A percentile compares a stretch with the other conserved stretches of the same genome.
Conservation (phyloP, 1,140 invertebrate species). For the Rhynchophorus ferrugineus region DNA sequence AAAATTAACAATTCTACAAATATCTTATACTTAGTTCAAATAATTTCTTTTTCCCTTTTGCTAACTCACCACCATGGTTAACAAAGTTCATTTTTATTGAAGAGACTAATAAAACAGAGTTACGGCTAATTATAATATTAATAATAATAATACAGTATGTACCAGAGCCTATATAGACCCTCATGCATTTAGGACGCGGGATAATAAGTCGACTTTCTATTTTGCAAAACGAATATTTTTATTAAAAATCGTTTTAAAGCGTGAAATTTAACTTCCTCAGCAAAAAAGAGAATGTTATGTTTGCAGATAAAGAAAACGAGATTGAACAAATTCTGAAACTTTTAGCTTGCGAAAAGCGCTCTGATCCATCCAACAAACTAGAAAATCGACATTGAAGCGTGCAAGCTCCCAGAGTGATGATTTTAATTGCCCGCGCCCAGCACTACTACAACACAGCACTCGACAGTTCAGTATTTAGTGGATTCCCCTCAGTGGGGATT, state of each 20-base stretch:
- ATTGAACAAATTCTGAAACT: not conserved
- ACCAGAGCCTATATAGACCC: conserved; percentile 22
- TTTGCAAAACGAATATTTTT: not conserved
- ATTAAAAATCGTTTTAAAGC: too few species aligned
- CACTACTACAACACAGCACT: conserved; percentile 36
- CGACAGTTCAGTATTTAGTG: conserved; percentile 28
- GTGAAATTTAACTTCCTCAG: too few species aligned
- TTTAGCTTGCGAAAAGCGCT: not conserved
- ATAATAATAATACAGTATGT: conserved; percentile 39
- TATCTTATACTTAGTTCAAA: too few species aligned
- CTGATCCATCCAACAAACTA: too few species aligned
- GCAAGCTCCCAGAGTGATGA: conserved; percentile 3
- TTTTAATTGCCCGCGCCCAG: conserved; percentile 25
- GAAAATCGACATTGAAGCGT: not conserved
- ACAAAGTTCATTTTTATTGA: too few species aligned
- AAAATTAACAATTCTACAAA: too few species aligned
- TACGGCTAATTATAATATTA: conserved; percentile 37
- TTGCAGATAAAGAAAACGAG: not conserved
- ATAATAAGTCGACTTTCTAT: not conserved
- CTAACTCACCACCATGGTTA: too few species aligned
- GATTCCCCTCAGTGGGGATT: not conserved
- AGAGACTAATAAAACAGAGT: conserved; percentile 30
- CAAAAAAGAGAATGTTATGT: not conserved
- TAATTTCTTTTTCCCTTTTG: too few species aligned
- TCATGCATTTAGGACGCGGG: conserved; percentile 17